Evolutionary conservation across 2,888 invertebrate species (phyloP), one percentile per base, ranked within the genome.

Genomic region (Cerastoderma edule): DNA sequence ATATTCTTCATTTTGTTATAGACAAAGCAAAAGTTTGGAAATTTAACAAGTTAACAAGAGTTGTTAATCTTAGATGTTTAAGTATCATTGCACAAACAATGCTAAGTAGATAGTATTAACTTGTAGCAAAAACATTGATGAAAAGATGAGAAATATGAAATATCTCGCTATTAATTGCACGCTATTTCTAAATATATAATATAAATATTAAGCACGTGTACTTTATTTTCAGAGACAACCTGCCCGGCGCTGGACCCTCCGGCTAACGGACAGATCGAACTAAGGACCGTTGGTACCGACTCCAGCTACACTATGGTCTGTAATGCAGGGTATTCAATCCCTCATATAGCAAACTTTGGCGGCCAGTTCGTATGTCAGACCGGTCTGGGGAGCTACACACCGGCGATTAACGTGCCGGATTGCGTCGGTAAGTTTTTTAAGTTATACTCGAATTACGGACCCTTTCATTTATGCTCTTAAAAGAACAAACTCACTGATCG

Each of bases 161-260:
- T n/a, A n/a, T n/a, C 39, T 39, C 16, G 16, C 8, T 8, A 39
- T 39, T 10, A 39, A 10, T 39, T 16, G 16, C 16, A 39, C 39
- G 10, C 16, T 10, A 16, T 8, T 39, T 39, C 16, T 39, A 10
- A 10, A 8, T 10, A 39, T 39, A 16, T 39, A 8, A 39, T 8
- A 8, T 39, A 10, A 39, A 10, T 16, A 39, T 8, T 8, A 39
- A 39, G 8, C 39, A 39, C 39, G 16, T 39, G 16, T 10, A 10
- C 22, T 33, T 2, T n/a, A 3, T 33, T 70, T 63, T 30, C 73
- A 74, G 74, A 54, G 27, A 56, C 54, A n/a, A 28, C 46, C 30
- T 74, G 74, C 19, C 74, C 74, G 1, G 56, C 54, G 0, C 35
- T 75, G 16, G 50, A 70, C 24, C 28, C 60, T 33, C 75, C 75